Base-by-base conservation (phyloP, 2,113 vertebrate species). In the Chelonoidis abingdonii region DNA sequence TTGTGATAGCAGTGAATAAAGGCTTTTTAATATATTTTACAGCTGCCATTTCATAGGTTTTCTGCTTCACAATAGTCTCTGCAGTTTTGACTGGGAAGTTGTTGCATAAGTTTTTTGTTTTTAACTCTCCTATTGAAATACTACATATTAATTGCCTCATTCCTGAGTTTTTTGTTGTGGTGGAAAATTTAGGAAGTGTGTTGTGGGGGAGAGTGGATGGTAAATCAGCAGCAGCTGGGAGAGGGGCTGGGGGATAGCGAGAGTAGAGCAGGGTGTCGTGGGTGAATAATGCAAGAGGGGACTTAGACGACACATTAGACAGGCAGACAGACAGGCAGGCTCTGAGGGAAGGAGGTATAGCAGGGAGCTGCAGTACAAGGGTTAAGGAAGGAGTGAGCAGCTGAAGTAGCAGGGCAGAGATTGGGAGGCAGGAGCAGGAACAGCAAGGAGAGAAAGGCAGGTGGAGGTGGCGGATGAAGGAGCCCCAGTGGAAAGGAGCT, bases 1-100 rank as follows among this genome's bases (percentile, higher is more conserved):
- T 94, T 97, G 96, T 97, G 93, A 98, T 98, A 95, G 95, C 90
- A 93, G 97, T 96, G 97, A 98, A 98, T 98, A 97, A 98, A 98
- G 94, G 94, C 82, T 94, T 97, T 96, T 35, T 95, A 97, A 96
- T 96, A 91, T 96, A 95, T 95, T 97, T 98, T 97, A 97, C 94
- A 97, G 93, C 96, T 98, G 96, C 97, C 9, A 50, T 98, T 98
- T 97, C 89, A 93, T 97, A 98, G 91, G 87, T 97, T 96, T 96
- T 96, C 91, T 96, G 93, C 93, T 84, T 95, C 90, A 96, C 93
- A 97, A 97, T 95, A 94, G 88, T 97, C 93, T 97, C 94, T 41
- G 21, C 89, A 84, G 93, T 81, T 92, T 95, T 98, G 84, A 93
- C 75, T 91, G 92, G 89, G 94, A 96, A 97, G 97, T 91, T 62